Base-by-base conservation (phyloP, 2,888 invertebrate genomes). In the Harpagoxenus sublaevis region DNA sequence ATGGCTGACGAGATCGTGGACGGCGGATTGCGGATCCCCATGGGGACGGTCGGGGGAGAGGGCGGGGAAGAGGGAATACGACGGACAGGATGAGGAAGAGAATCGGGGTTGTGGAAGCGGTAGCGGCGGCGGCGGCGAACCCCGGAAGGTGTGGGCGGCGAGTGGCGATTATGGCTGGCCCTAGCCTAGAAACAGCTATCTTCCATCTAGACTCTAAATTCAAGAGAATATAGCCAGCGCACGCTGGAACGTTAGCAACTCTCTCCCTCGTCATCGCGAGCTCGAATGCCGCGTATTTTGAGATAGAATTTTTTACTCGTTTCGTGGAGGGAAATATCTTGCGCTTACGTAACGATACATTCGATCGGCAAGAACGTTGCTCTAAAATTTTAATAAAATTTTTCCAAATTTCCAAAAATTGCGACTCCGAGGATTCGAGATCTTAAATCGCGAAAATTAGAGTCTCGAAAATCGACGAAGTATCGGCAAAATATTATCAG, bases 171-270 rank as follows among this genome's bases (percentile, higher is more conserved):
- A 90, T 84, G 89, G 87, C 89, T 9, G 86, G 84, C 85, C 71
- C 89, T 90, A 87, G 86, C 84, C 84, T 89, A 89, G 85, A 70
- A 89, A 86, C 89, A 90, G 89, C 90, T 89, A 90, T 90, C 90
- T 90, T 90, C 88, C 86, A 90, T 89, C 88, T 90, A 73, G 82
- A 84, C 87, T 88, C 88, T 88, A 88, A 87, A 86, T 83, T 87
- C 53, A 55, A 60, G 82, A 78, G 62, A 71, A 71, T 84, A 84
- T 84, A 84, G 55, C 74, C 53, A 70, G 62, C 84, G 55, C 84
- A 60, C 82, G 66, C 62, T 78, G 51, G 48, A 74, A 39, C 42
- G 73, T 74, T 63, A 23, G 79, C 62, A 75, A 75, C 86, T 75
- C 85, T 75, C 85, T 85, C 85, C 65, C 79, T 82, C 57, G 66